Percentiles rank a stretch among this genome's conserved stretches.
phyloP scores from a whole-genome alignment of 2,113 vertebrate genomes.

The Colinus virginianus region DNA sequence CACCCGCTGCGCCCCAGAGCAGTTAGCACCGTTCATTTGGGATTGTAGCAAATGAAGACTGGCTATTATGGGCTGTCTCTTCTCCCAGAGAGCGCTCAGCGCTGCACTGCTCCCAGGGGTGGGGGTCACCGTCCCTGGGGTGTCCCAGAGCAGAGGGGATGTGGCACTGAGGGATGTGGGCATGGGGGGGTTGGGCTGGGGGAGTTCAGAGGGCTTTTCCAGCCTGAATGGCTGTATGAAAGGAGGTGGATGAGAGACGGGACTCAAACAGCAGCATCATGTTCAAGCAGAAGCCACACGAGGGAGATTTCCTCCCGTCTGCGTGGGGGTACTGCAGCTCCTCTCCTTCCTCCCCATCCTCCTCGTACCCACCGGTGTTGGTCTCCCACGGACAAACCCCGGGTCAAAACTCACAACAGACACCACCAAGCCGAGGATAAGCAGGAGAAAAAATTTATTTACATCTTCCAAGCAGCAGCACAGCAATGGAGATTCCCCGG shows the following conservation, averaged over 20 bases:
- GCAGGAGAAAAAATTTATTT: conserved; percentile 66
- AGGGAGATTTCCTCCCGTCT: background rate
- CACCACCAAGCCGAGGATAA: background rate
- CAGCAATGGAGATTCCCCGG: background rate
- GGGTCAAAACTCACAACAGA: background rate
- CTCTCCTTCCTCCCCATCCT: background rate
- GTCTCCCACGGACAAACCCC: background rate
- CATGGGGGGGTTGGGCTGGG: no score
- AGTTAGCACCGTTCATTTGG: accelerated
- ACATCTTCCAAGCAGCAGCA: conserved; percentile 11
- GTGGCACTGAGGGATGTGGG: no score
- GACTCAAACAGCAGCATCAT: background rate
- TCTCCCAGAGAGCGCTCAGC: background rate
- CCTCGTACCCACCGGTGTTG: background rate
- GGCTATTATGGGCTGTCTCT: background rate
- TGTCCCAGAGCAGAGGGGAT: background rate
- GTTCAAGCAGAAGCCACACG: background rate
- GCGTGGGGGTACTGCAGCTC: background rate
- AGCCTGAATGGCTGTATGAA: background rate
- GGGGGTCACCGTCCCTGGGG: no score
- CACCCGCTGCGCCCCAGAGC: background rate
- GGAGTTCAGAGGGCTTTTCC: background rate
- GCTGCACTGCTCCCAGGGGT: background rate
- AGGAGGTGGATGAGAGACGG: background rate
- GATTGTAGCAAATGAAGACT: background rate